Evolutionary conservation across 2,797 vertebrate species (phyloP), one percentile per base, ranked within the genome.

Genomic region (Leucoraja ocellata): DNA sequence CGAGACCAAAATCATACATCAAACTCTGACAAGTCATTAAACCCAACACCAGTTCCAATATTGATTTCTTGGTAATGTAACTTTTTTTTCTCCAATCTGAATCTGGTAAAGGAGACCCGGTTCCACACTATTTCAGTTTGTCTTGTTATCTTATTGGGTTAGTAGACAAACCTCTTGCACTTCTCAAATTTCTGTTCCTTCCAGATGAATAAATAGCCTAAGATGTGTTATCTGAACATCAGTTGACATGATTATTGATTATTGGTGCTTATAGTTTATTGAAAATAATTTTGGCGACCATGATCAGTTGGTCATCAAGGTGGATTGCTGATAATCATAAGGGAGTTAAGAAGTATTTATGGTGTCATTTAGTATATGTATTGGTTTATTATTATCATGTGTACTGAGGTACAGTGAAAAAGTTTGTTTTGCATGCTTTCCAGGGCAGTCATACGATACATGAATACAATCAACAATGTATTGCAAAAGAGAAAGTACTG

Each of bases 101-200:
- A 25, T 81, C 46, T 21, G 23, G 21, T 21, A 46, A 16, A 21
- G 36, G 79, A 25, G 79, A 21, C 39, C 79, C 9, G 28, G n/a
- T 78, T 78, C 0, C 8, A 78, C 32, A n/a, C 25, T 78, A 86
- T 86, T 61, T 86, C 13, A 86, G 4, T 86, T 91, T 36, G 65
- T n/a, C 86, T 71, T 91, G 18, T 10, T 86, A 28, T 91, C 63
- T 91, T 91, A 25, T n/a, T 68, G 63, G n/a, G 61, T 90, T 71
- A 91, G 36, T 91, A 8, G 63, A 91, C 63, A 91, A 39, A 91
- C n/a, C 86, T 23, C 7, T 91, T 18, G 1, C 32, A 71, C 39
- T 32, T 71, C 88, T 32, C 68, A 91, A 91, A 91, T 91, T 71
- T 65, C 86, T 71, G 63, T 36, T 54, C 32, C 63, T n/a, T 25